Conservation (phyloP, 1,140 invertebrate species). For the Uloborus diversus region DNA sequence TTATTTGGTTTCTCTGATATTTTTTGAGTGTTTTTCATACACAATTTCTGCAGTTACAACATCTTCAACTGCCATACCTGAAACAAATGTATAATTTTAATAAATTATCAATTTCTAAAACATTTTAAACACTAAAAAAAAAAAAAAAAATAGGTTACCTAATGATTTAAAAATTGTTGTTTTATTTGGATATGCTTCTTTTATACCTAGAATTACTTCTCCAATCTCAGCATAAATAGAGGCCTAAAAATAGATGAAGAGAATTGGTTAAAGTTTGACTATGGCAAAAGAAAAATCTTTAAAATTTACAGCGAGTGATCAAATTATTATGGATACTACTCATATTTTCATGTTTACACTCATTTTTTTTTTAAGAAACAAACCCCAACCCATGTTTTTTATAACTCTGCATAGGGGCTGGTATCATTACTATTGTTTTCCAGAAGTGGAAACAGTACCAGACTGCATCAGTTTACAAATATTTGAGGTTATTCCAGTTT, state of each 20-base stretch:
- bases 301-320: no score
- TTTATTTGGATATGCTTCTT: background rate
- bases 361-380: no score
- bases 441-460: no score
- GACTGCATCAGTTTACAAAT: no score
- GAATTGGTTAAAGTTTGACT: background rate
- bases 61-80: slow-evolving; percentile 3
- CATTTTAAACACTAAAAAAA: background rate
- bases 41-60: background rate
- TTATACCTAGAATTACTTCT: background rate
- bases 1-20: no score
- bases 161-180: background rate
- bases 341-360: no score
- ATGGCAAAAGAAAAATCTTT: no score
- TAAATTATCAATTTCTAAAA: background rate
- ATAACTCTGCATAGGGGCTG: no score
- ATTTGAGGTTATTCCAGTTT: no score
- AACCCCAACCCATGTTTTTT: no score
- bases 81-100: background rate
- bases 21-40: background rate
- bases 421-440: no score
- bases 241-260: background rate
- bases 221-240: background rate
- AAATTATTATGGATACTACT: no score
- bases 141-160: background rate